Conservation (phyloP, 2,888 invertebrate species). For the Oligia latruncula region DNA sequence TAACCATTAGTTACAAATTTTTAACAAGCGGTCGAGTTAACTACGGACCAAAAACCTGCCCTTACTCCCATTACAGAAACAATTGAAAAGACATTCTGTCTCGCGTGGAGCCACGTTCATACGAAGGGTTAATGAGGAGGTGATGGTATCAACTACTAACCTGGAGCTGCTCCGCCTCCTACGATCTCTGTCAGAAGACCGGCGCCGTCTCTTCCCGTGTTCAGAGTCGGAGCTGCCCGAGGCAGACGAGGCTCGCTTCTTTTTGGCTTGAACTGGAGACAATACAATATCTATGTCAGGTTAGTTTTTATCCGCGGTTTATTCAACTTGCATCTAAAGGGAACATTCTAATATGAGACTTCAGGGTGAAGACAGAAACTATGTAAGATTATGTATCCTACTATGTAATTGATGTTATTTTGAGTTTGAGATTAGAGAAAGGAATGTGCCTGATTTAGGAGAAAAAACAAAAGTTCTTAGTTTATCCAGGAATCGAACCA, state of each 20-base stretch:
- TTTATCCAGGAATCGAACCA: not conserved
- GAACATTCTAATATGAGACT: not conserved
- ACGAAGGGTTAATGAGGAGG: not conserved
- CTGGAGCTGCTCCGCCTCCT: slow-evolving; percentile 74
- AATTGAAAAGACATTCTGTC: no score
- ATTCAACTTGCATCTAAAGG: not conserved
- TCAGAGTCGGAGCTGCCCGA: slow-evolving; percentile 72
- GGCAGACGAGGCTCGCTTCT: slow-evolving; percentile 73
- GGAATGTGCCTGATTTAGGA: not conserved
- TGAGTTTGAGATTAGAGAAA: not conserved
- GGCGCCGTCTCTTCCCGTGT: slow-evolving; percentile 68
- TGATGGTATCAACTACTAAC: slow-evolving; percentile 53
- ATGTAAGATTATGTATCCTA: not conserved
- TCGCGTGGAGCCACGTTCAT: no score
- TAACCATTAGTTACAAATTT: no score
- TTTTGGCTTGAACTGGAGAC: slow-evolving; percentile 72
- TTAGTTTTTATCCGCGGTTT: not conserved
- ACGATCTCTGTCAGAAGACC: slow-evolving; percentile 72
- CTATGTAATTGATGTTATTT: not conserved
- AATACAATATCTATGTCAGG: not conserved
- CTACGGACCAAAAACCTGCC: no score
- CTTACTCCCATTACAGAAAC: not conserved
- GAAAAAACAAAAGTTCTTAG: not conserved
- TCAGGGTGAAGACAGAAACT: not conserved
- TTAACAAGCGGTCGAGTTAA: no score